Conservation (phyloP, 2,113 vertebrate species). For the Dicaeum eximium region DNA sequence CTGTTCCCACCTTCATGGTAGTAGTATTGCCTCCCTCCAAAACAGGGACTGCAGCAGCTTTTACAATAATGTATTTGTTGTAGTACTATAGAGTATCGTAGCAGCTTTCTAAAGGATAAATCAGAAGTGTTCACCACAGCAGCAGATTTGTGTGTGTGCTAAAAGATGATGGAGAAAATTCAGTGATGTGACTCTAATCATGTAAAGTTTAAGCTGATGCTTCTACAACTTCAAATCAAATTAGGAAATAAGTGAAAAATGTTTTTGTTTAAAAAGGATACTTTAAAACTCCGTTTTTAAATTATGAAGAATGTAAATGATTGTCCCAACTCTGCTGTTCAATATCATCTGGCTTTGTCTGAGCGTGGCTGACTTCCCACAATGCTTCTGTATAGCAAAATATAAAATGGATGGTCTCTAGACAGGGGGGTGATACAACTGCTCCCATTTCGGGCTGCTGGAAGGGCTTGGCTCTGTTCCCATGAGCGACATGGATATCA, state of each 20-base stretch:
- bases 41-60: not conserved
- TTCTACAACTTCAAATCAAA: not conserved
- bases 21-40: not conserved
- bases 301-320: not conserved
- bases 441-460: not conserved
- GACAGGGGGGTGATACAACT: not conserved
- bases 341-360: not conserved
- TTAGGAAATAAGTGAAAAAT: not conserved
- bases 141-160: not conserved
- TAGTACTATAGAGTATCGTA: not conserved
- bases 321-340: not conserved
- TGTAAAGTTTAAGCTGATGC: not conserved
- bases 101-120: not conserved
- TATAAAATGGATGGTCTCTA: not conserved
- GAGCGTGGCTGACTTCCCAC: not conserved
- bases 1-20: not conserved
- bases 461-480: not conserved
- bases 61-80: not conserved
- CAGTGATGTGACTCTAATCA: rapidly evolving
- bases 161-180: not conserved
- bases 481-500: rapidly evolving
- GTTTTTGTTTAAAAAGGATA: not conserved
- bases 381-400: not conserved
- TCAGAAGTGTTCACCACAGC: not conserved
- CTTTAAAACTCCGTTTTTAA: not conserved